Evolutionary conservation across 2,888 invertebrate species (phyloP), one percentile per base, ranked within the genome.

Genomic region (Drosophila buzzatii): DNA sequence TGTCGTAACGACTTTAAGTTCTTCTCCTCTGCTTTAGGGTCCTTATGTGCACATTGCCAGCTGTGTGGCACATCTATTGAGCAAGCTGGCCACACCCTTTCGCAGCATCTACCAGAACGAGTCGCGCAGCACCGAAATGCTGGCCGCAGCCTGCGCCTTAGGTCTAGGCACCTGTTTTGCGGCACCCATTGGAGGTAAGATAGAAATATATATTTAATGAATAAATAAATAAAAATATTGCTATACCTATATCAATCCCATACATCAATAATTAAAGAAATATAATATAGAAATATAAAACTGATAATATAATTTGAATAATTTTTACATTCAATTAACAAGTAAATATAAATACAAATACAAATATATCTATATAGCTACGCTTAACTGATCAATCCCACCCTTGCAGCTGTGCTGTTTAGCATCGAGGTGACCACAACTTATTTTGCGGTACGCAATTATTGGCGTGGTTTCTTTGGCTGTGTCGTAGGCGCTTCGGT

Each of bases 371-470:
- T 23, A 27, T 27, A 27, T 27, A 27, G 27, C 27, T 27, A 27
- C 33, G 5, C 2, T 33, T 10, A 27, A 8, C 23, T 16, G 4
- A 39, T n/a, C 2, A 2, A 18, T 37, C 1, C 16, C 6, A 3
- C 16, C 1, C 9, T 42, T 39, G 0, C 56, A 97, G 97, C 99
- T 87, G 99, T 99, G 0, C 94, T 99, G 61, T 99, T 99, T 94
- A 99, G 99, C 85, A 99, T 99, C 86, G 99, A 99, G 95, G 99
- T 99, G 94, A 99, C 99, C 23, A 98, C 99, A 0, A 99, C 98
- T 1, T 99, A 99, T 93, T 99, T 99, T 93, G 99, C 99, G 3
- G 99, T 99, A 0, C 94, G 99, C 62, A 99, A 99, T 92, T 99
- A 99, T 92, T 99, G 99, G 99, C 94, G 99, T 42, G 99, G 99